Evolutionary conservation across 2,113 vertebrate species (phyloP).

Genomic region (Anoura caudifer): DNA sequence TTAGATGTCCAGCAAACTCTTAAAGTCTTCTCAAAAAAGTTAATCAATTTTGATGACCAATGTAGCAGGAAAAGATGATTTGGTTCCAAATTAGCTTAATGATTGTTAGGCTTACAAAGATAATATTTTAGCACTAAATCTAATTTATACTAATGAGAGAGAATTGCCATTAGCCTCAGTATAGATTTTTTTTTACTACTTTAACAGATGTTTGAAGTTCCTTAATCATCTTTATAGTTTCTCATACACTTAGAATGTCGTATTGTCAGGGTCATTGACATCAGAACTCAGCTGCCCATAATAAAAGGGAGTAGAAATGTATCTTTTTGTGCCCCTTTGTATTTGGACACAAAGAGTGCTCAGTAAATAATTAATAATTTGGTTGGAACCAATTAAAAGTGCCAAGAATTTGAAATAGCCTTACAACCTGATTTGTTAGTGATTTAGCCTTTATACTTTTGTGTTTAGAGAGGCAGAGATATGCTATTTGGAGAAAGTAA

Average conservation of each 20-base stretch:
- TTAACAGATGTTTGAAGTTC: neutral
- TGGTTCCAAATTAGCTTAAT: neutral
- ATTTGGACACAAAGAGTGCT: neutral
- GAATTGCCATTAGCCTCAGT: neutral
- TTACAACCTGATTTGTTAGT: neutral
- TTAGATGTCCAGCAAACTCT: neutral
- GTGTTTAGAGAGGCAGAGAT: neutral
- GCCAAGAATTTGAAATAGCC: neutral
- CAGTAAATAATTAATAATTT: neutral
- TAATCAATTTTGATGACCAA: neutral
- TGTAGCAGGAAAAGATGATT: constrained; percentile 16
- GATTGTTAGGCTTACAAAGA: neutral
- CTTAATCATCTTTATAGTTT: neutral
- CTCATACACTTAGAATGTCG: neutral
- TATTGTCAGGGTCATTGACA: neutral
- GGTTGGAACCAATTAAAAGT: neutral
- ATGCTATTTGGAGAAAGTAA: neutral
- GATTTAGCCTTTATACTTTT: neutral
- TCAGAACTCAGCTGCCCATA: neutral
- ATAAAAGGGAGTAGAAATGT: neutral
- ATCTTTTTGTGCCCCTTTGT: neutral
- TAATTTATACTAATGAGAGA: neutral
- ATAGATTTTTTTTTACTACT: neutral
- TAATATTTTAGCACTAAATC: neutral
- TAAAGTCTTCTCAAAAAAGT: neutral